Conservation (phyloP, 2,797 vertebrate species). For the Xenops minutus region DNA sequence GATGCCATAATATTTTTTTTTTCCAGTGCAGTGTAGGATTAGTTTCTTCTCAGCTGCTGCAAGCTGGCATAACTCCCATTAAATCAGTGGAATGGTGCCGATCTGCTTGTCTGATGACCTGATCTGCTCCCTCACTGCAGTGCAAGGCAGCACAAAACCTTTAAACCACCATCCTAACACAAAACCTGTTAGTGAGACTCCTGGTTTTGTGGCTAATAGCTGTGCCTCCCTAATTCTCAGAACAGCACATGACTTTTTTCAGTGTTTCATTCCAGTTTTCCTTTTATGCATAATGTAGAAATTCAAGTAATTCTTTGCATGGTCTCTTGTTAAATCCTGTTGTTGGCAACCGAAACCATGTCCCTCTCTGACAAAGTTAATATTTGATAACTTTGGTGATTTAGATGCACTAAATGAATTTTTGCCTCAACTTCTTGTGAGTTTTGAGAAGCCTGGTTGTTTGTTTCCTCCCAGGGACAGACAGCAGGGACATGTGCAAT, state of each 20-base stretch:
- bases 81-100: not conserved
- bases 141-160: not conserved
- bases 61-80: conserved; percentile 14
- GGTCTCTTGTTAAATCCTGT: not conserved
- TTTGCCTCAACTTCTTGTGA: not conserved
- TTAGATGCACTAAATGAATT: not conserved
- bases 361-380: not conserved
- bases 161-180: not conserved
- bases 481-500: conserved; percentile 16
- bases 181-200: not conserved
- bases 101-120: conserved; percentile 39
- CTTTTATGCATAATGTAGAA: not conserved
- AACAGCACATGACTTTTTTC: not conserved
- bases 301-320: not conserved
- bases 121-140: not conserved
- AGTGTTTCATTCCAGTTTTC: not conserved
- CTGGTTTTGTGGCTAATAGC: not conserved
- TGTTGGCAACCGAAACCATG: not conserved
- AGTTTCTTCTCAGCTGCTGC: not conserved
- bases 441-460: not conserved
- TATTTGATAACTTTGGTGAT: not conserved
- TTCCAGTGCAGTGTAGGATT: not conserved
- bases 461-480: conserved; percentile 31
- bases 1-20: not conserved
- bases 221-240: not conserved